Evolutionary conservation across 23 tunicate genomes (phyloP), one percentile per base, ranked within the genome.

Genomic region (Halocynthia aurantium): DNA sequence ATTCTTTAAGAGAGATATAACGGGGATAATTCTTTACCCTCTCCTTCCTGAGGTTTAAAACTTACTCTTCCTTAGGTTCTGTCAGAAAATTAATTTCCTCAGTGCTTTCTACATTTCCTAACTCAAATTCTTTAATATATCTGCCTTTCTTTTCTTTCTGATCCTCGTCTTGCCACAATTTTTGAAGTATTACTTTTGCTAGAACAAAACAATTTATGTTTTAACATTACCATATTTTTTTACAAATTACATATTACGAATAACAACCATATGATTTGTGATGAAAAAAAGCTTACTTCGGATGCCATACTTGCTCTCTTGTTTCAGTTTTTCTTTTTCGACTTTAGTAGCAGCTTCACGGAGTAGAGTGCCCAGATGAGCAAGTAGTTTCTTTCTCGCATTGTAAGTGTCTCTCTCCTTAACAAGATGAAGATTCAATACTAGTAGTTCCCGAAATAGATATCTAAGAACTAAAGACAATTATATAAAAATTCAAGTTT

Each of bases 371-470:
- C 86, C 92, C 44, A 92, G 77, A 64, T 86, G 92, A 2, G 85
- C 58, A 6, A 86, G 74, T 2, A 92, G 75, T n/a, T 61, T 70
- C 69, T 88, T 82, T 60, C 98, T 67, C 12, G 87, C 83, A 62
- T 78, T 86, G 80, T 86, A 92, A 7, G 88, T 82, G 11, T 79
- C 85, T 40, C 98, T 65, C 70, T 92, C 98, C 98, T 92, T 31
- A 31, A 1, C 44, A 31, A 31, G 44, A 6, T 17, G 55, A 84
- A 73, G 18, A 57, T 11, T 21, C 5, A 21, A 4, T 5, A 11
- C 13, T 2, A 31, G 44, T 0, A 31, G 44, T 31, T 31, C 44
- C 44, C 1, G 44, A 31, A 31, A 31, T 31, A 31, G n/a, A 58
- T 13, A 58, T 58, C 17, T 58, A 58, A 58, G 15, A 58, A 4